Evolutionary conservation across 2,113 vertebrate genomes (phyloP), one percentile per base, ranked within the genome.

Genomic region (Esox niger): DNA sequence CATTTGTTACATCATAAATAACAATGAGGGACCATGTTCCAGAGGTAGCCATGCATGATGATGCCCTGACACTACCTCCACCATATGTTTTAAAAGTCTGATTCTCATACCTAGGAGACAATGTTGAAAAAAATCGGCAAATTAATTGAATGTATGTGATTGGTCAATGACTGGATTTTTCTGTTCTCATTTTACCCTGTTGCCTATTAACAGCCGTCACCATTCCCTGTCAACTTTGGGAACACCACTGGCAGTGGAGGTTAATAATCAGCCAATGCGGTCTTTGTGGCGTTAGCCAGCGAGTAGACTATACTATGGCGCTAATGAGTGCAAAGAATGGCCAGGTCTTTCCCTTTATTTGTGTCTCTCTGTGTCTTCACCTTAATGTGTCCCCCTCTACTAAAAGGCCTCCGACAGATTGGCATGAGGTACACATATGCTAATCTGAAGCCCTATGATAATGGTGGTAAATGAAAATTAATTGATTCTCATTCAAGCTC

Each of bases 391-490:
- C 75, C 70, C 72, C 78, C 75, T 85, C 73, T 57, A 71, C 69
- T 84, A 85, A 86, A 83, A 86, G 72, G 69, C 85, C 82, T 79
- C 84, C 83, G 87, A 84, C 86, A 84, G 86, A 81, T 88, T 90
- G 76, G 81, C 81, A 90, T 79, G 76, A 80, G 85, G 76, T 84
- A 92, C 91, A 88, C 88, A 88, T 60, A 90, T 91, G 89, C 88
- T 90, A 91, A 92, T 91, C 85, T 74, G 81, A 26, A 70, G 74
- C 83, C 86, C 86, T 81, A 79, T 76, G 81, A 87, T 88, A 83
- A 73, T 87, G 82, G 88, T 87, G 75, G 87, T 88, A 91, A 88
- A 92, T 92, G 90, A 92, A 88, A 92, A 90, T 86, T 89, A 91
- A 91, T 92, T 91, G 87, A 88, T 89, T 85, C 74, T 86, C 76